A percentile compares a stretch with the other conserved stretches of the same genome.
Evolutionary conservation across 2,113 vertebrate species (phyloP).

Genomic region (Australoheros scitulus): DNA sequence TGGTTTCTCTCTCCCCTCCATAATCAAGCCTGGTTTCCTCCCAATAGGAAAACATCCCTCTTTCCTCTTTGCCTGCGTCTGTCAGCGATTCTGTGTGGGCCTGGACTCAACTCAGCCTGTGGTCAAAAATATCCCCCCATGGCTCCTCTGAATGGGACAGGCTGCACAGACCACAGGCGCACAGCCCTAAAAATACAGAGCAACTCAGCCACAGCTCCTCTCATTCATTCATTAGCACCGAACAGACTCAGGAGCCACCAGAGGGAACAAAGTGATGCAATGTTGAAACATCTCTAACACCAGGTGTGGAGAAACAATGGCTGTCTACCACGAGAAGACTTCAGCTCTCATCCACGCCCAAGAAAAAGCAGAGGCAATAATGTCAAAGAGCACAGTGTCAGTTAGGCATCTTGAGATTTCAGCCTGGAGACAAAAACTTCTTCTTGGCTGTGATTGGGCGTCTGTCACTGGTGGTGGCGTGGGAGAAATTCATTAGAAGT

Average conservation of each 20-base stretch:
- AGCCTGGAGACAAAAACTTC: constrained; percentile 49
- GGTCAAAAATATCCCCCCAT: constrained; percentile 76
- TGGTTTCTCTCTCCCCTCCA: constrained; percentile 54
- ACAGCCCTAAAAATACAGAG: constrained; percentile 75
- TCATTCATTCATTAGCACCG: constrained; percentile 68
- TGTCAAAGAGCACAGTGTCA: background rate
- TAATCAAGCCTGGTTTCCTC: constrained; percentile 74
- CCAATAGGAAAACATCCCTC: constrained; percentile 78
- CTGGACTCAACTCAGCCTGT: constrained; percentile 72
- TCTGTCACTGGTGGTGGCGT: constrained; percentile 53
- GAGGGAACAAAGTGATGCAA: constrained; percentile 38
- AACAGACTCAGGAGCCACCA: constrained; percentile 30
- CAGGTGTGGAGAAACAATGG: constrained; percentile 32
- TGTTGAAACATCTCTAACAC: background rate
- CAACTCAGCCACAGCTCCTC: constrained; percentile 54
- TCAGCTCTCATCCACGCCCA: background rate
- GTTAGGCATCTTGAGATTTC: constrained; percentile 16
- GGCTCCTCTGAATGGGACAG: constrained; percentile 72
- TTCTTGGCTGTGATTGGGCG: constrained; percentile 35
- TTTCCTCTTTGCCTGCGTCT: constrained; percentile 68
- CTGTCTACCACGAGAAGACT: background rate
- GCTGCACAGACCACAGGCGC: constrained; percentile 74
- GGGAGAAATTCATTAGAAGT: constrained; percentile 72
- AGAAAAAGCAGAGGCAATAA: background rate
- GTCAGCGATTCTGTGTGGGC: constrained; percentile 81